These are phyloP conservation scores for Drosophila phalerata DNA, from an alignment of 2,888 invertebrate genomes.

Conservation along the genomic window DNA sequence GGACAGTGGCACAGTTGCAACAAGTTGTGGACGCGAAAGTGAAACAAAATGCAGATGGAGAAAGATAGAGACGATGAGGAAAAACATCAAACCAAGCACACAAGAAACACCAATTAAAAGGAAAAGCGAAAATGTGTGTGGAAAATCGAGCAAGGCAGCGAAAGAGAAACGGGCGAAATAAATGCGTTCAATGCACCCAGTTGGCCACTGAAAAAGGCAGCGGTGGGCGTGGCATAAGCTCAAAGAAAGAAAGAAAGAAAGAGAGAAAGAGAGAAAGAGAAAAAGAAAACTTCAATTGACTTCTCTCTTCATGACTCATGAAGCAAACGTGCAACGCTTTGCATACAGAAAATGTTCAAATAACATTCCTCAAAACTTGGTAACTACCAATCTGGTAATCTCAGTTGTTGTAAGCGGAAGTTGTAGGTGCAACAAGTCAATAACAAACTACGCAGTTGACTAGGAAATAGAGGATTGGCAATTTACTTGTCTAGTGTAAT, in stretches of 20 bases:
- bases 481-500: not conserved
- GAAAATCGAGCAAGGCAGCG: constrained; percentile 53
- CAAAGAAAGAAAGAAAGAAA: not conserved
- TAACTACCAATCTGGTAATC: constrained; percentile 30
- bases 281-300: too few species aligned
- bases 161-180: constrained; percentile 49
- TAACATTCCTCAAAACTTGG: constrained; percentile 21
- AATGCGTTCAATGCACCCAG: constrained; percentile 75
- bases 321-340: constrained; percentile 36
- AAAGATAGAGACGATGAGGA: constrained; percentile 25
- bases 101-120: constrained; percentile 71
- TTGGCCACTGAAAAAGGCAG: constrained; percentile 10
- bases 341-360: constrained; percentile 41
- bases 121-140: constrained; percentile 67
- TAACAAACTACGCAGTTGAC: constrained; percentile 41
- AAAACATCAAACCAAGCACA: constrained; percentile 60
- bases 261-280: constrained; percentile 2
- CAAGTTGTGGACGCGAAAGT: constrained; percentile 68
- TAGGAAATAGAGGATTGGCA: constrained; percentile 23
- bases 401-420: constrained; percentile 61
- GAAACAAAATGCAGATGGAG: constrained; percentile 40
- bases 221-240: constrained; percentile 38
- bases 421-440: constrained; percentile 67
- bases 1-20: constrained; percentile 76
- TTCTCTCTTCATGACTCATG: constrained; percentile 66